Evolutionary conservation across 1,140 invertebrate species (phyloP).

Genomic region (Macrobrachium nipponense): DNA sequence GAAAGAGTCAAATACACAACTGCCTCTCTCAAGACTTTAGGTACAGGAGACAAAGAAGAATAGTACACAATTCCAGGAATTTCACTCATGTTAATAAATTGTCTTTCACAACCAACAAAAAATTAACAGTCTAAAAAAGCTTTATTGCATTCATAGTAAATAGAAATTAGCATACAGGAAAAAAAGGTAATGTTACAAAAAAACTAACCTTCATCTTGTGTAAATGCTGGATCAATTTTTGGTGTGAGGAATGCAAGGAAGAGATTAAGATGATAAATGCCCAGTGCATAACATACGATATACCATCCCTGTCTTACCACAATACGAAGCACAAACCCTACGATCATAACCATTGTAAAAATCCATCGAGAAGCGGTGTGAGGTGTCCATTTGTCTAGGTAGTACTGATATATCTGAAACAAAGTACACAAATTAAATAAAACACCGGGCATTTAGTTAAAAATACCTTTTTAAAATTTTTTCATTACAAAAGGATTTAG

Average conservation of each 20-base stretch:
- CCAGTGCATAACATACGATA: constrained; percentile 97
- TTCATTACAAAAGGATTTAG: background rate
- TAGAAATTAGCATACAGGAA: no score
- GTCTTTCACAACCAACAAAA: no score
- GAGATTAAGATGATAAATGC: constrained; percentile 98
- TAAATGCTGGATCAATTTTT: constrained; percentile 97
- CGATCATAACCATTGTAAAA: constrained; percentile 69
- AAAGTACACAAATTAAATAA: constrained; percentile 55
- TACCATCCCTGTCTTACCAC: constrained; percentile 91
- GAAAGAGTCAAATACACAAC: no score
- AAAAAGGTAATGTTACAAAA: background rate
- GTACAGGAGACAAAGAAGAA: no score
- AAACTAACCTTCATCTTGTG: constrained; percentile 83
- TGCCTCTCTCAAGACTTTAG: no score
- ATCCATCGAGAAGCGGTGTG: constrained; percentile 72
- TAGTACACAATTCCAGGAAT: no score
- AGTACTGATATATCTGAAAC: constrained; percentile 71
- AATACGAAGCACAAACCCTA: constrained; percentile 67
- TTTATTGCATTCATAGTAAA: no score
- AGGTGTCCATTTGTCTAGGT: constrained; percentile 73
- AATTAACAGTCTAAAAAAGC: no score
- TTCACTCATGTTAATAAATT: no score
- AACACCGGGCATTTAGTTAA: background rate
- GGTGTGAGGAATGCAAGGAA: constrained; percentile 99
- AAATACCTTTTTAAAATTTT: background rate